Evolutionary conservation across 2,113 vertebrate species (phyloP).

Genomic region (Ciconia maguari): DNA sequence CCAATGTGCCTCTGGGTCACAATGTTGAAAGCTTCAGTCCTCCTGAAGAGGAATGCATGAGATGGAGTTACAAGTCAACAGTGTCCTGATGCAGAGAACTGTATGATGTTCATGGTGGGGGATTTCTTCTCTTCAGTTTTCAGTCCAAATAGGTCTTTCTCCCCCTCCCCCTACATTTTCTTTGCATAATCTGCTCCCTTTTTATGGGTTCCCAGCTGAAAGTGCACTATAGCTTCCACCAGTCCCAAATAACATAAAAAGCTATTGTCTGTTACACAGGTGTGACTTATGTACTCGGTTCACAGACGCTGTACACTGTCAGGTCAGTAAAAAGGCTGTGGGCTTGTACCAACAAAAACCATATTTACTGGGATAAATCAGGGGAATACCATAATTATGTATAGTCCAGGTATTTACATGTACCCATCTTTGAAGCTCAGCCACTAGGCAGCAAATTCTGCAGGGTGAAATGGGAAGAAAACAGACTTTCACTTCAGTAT

Average conservation of each 20-base stretch:
- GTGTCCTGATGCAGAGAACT: neutral
- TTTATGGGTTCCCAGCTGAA: neutral
- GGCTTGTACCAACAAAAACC: neutral
- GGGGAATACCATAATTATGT: neutral
- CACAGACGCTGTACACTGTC: neutral
- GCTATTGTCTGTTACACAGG: accelerated
- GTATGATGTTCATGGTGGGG: neutral
- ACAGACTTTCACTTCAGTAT: neutral
- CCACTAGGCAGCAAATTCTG: neutral
- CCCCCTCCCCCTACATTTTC: neutral
- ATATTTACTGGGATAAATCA: neutral
- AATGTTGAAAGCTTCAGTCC: neutral
- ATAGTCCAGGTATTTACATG: neutral
- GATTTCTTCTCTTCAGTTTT: neutral
- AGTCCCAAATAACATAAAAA: neutral
- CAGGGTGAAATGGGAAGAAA: neutral
- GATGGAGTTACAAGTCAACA: neutral
- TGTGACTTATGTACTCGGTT: neutral
- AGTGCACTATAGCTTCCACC: neutral
- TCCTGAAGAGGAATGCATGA: neutral
- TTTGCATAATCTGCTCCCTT: neutral
- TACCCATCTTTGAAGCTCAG: neutral
- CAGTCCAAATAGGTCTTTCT: too few species aligned
- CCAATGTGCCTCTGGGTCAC: neutral
- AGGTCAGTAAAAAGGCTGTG: neutral